Evolutionary conservation across 2,888 invertebrate genomes (phyloP), one percentile per base, ranked within the genome.

Genomic region (Leptothorax acervorum): DNA sequence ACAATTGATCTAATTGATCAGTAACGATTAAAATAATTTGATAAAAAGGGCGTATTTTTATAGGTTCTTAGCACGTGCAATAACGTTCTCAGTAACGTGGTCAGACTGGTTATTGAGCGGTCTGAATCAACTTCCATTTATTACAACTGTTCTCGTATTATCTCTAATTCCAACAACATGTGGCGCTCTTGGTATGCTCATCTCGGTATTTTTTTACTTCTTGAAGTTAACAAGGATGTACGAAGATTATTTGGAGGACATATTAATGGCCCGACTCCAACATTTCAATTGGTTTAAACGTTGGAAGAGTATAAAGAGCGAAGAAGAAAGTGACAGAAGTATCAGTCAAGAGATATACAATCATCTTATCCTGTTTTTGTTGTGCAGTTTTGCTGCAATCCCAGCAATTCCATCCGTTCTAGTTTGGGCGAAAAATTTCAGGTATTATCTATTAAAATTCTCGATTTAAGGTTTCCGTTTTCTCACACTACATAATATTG

Each of bases 351-450:
- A 92, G 89, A 95, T 98, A 90, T 96, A 97, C 92, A 97, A 97
- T 93, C 97, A 98, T 92, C 96, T 97, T 92, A 96, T 97, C 84
- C 93, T 98, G 91, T 97, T 98, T 90, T 95, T 97, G 75, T 93
- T 98, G 89, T 97, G 97, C 96, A 93, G 96, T 76, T 93, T 96
- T 23, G 95, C 97, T 48, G 96, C 97, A 0, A 87, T 96, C n/a
- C 95, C 97, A 57, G 97, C 97, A 94, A 89, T 97, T 15, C 98
- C 98, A 0, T 96, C 97, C 62, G 96, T 97, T 23, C 93, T 98
- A 62, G 97, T 97, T 6, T 98, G 98, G 98, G 97, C 97, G 0
- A 97, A 97, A 92, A 97, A 97, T 95, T 97, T 97, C 91, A 96
- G 96, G 97, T 98, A 95, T 71, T 31, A n/a, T 84, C 86, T 42